phyloP scores from a whole-genome alignment of 2,797 vertebrate species.

The Gymnopithys bicolor region DNA sequence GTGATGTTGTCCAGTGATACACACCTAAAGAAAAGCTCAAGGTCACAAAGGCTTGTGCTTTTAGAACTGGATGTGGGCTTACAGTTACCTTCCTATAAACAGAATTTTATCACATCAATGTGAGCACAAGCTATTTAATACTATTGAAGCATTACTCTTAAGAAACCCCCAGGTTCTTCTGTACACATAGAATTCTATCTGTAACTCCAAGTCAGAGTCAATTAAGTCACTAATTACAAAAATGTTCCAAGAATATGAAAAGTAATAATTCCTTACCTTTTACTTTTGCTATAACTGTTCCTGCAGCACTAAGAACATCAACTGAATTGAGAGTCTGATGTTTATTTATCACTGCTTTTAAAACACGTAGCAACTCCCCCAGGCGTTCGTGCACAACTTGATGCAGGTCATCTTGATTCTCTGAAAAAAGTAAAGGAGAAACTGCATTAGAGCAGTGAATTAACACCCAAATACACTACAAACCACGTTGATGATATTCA shows the following conservation, averaged over 20 bases:
- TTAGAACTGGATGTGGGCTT: background rate
- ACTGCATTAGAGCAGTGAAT: background rate
- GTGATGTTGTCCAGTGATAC: background rate
- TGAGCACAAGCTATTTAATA: background rate
- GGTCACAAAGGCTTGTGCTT: background rate
- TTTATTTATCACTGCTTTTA: constrained; percentile 91
- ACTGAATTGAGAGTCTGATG: constrained; percentile 94
- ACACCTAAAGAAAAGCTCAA: background rate
- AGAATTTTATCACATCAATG: background rate
- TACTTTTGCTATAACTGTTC: constrained; percentile 92
- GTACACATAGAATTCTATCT: background rate
- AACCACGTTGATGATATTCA: background rate
- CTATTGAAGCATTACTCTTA: background rate
- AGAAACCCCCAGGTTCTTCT: background rate
- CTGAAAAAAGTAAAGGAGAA: constrained; percentile 67
- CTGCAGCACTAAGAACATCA: constrained; percentile 93
- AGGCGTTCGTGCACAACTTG: constrained; percentile 91
- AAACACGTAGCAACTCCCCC: constrained; percentile 89
- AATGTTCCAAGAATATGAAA: background rate
- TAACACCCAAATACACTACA: background rate
- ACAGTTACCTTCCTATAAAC: background rate
- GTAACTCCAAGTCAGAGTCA: background rate
- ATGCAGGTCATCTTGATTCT: constrained; percentile 89
- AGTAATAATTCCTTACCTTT: constrained; percentile 86
- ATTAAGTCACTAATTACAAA: background rate